These are phyloP conservation scores for Heliconius hortense DNA, from an alignment of 2,888 invertebrate genomes.

Conservation along the genomic window DNA sequence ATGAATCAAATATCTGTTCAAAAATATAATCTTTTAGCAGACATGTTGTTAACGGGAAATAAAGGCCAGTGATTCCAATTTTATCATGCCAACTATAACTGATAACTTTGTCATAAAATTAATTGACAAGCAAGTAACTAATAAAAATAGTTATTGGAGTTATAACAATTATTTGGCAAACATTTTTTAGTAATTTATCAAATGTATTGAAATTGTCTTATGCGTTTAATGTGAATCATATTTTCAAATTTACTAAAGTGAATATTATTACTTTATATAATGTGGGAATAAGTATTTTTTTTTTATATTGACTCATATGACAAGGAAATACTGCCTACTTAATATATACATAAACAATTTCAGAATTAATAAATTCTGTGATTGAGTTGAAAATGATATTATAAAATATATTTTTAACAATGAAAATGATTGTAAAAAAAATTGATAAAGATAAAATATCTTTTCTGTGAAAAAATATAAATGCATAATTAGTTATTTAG, in stretches of 20 bases:
- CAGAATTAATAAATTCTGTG: neutral
- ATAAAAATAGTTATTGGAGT: neutral
- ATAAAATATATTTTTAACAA: neutral
- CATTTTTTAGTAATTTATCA: neutral
- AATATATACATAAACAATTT: neutral
- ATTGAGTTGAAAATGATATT: neutral
- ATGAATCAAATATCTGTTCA: slow-evolving; percentile 46
- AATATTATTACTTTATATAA: neutral
- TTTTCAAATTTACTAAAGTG: neutral
- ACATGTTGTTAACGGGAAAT: slow-evolving; percentile 46
- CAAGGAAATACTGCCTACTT: neutral
- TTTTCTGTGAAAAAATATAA: neutral
- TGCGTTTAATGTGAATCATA: neutral
- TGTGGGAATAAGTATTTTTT: neutral
- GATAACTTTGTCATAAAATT: slow-evolving; percentile 45
- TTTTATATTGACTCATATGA: neutral
- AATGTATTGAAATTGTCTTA: too few species aligned
- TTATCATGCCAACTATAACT: slow-evolving; percentile 54
- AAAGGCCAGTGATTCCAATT: slow-evolving; percentile 51
- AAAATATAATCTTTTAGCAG: slow-evolving; percentile 61
- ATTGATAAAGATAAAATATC: neutral
- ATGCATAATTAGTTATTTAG: neutral
- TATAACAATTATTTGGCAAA: neutral
- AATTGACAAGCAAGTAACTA: slow-evolving; percentile 47
- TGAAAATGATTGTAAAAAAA: neutral